Evolutionary conservation across 2,113 vertebrate species (phyloP).

Genomic region (Leucopsar rothschildi): DNA sequence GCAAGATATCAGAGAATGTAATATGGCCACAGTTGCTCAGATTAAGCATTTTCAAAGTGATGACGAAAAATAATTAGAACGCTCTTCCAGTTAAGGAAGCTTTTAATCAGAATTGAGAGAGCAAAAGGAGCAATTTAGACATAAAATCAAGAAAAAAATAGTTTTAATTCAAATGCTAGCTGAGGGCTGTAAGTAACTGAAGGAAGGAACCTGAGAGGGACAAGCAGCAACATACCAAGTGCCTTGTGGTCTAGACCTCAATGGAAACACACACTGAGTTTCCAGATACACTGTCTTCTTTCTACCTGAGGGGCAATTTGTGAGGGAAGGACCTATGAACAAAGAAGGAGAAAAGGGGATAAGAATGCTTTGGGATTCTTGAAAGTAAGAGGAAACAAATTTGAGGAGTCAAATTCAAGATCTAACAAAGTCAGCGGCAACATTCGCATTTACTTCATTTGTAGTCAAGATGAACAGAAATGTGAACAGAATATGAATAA

Average conservation of each 20-base stretch:
- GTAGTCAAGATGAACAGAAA: not conserved
- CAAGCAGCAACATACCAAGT: accelerated
- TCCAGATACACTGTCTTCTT: not conserved
- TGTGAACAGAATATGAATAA: not conserved
- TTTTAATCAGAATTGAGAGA: not conserved
- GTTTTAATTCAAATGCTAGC: not conserved
- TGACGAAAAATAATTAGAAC: not conserved
- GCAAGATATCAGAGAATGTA: not conserved
- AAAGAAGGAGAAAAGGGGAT: not conserved
- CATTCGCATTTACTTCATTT: not conserved
- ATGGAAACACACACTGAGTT: not conserved
- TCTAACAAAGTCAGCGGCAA: not conserved
- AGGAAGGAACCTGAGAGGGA: not conserved
- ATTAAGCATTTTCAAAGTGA: not conserved
- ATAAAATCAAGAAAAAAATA: not conserved
- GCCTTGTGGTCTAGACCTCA: not conserved
- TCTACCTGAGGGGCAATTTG: not conserved
- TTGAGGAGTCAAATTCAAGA: not conserved
- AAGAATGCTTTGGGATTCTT: not conserved
- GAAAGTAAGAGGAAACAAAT: not conserved
- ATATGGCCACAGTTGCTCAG: not conserved
- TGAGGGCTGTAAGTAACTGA: not conserved
- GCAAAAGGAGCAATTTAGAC: not conserved
- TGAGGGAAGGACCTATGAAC: not conserved
- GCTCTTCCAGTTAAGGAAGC: not conserved